Conservation (phyloP, 2,113 vertebrate genomes). For the Gallinago undulata region DNA sequence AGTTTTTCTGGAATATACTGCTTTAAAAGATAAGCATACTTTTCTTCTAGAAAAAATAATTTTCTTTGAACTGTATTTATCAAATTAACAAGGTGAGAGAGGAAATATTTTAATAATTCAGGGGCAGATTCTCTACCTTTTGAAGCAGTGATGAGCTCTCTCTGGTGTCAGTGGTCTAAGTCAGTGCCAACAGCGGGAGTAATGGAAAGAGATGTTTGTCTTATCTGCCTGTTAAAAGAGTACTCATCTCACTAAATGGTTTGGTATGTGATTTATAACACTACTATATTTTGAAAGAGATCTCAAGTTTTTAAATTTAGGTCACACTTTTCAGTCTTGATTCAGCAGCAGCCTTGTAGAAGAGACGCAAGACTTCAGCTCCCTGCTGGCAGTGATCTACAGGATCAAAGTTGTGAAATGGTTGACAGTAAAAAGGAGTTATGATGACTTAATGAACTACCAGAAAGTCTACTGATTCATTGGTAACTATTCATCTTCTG, state of each 20-base stretch:
- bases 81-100: slow-evolving; percentile 9
- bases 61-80: slow-evolving; percentile 14
- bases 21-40: background rate
- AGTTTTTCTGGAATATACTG: slow-evolving; percentile 1
- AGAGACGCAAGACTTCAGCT: background rate
- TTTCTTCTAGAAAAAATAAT: background rate
- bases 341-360: background rate
- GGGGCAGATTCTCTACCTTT: background rate
- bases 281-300: background rate
- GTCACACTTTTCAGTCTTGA: background rate
- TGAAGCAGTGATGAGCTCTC: slow-evolving; percentile 23
- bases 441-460: background rate
- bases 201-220: background rate
- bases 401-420: background rate
- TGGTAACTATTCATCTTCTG: background rate
- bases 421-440: background rate
- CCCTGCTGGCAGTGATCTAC: background rate
- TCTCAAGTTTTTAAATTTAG: background rate
- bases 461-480: background rate
- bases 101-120: slow-evolving; percentile 18
- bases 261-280: background rate
- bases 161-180: background rate
- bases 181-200: background rate
- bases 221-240: background rate
- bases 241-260: background rate